phyloP scores from a whole-genome alignment of 2,888 invertebrate species.

The Trichogramma evanescens region DNA sequence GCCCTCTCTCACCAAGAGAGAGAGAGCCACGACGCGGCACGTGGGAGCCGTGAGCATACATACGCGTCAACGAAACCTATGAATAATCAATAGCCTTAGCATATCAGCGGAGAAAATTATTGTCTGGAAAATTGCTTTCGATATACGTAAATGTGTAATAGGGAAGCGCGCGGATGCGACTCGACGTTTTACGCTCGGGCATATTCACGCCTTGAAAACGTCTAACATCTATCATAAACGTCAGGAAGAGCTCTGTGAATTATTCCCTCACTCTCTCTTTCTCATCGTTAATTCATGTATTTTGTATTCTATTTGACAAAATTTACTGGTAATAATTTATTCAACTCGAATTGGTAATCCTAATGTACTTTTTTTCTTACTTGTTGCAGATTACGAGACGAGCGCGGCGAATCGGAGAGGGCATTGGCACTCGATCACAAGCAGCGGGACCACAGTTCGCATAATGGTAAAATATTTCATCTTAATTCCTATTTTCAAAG shows the following conservation, averaged over 20 bases:
- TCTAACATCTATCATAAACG: too few relatives aligned
- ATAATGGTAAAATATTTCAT: constrained; percentile 64
- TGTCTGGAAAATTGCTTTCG: constrained; percentile 5
- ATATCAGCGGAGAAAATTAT: constrained; percentile 7
- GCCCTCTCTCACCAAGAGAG: background rate
- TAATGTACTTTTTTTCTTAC: constrained; percentile 21
- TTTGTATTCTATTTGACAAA: too few relatives aligned
- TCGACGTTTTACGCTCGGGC: too few relatives aligned
- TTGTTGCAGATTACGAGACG: constrained; percentile 78
- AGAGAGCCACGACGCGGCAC: background rate
- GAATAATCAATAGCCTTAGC: constrained; percentile 14
- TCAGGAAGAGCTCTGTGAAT: too few relatives aligned
- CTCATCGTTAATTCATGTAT: too few relatives aligned
- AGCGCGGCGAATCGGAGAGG: constrained; percentile 77
- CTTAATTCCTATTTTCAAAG: background rate
- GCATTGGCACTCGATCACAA: constrained; percentile 74
- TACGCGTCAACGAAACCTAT: background rate
- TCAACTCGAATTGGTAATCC: too few relatives aligned
- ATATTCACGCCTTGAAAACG: too few relatives aligned
- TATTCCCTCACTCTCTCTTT: too few relatives aligned
- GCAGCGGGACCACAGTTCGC: constrained; percentile 77
- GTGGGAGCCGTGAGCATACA: background rate
- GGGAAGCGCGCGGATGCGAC: too few relatives aligned
- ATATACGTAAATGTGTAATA: too few relatives aligned
- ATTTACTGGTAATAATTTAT: too few relatives aligned